Conservation (phyloP, 2,113 vertebrate genomes). For the Pyxicephalus adspersus region DNA sequence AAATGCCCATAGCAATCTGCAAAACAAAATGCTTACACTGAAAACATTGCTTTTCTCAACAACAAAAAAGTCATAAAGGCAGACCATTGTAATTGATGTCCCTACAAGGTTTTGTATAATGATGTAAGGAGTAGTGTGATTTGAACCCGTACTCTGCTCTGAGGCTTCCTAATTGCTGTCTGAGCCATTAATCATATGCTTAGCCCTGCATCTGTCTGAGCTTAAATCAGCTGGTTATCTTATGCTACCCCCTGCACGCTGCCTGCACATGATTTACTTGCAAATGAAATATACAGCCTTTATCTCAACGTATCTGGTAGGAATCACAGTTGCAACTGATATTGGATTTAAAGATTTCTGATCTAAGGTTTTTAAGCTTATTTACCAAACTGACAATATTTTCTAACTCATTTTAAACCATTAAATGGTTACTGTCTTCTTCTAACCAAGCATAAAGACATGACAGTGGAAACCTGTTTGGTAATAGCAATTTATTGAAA, state of each 20-base stretch:
- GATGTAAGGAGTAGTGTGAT: constrained; percentile 21
- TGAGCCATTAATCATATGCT: constrained; percentile 53
- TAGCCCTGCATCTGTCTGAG: constrained; percentile 50
- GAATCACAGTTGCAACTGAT: constrained; percentile 12
- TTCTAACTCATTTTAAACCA: no score
- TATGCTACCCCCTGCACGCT: constrained; percentile 32
- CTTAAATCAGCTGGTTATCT: constrained; percentile 52
- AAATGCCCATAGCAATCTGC: constrained; percentile 4
- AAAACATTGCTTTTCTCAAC: constrained; percentile 7
- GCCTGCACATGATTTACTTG: constrained; percentile 37
- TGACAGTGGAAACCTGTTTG: no score
- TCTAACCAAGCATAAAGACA: no score
- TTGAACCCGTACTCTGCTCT: constrained; percentile 22
- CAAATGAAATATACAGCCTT: constrained; percentile 27
- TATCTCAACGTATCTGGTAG: constrained; percentile 25
- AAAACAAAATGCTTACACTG: constrained; percentile 7
- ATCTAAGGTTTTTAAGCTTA: no score
- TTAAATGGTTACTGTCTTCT: no score
- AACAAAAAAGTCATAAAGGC: not conserved
- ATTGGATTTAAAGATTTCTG: not conserved
- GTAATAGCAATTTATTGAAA: no score
- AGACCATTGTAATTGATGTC: constrained; percentile 38
- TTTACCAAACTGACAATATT: no score
- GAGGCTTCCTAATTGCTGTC: constrained; percentile 40
- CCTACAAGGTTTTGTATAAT: constrained; percentile 9